Conservation (phyloP, 2,888 invertebrate species). For the Hydroisotoma schaefferi region DNA sequence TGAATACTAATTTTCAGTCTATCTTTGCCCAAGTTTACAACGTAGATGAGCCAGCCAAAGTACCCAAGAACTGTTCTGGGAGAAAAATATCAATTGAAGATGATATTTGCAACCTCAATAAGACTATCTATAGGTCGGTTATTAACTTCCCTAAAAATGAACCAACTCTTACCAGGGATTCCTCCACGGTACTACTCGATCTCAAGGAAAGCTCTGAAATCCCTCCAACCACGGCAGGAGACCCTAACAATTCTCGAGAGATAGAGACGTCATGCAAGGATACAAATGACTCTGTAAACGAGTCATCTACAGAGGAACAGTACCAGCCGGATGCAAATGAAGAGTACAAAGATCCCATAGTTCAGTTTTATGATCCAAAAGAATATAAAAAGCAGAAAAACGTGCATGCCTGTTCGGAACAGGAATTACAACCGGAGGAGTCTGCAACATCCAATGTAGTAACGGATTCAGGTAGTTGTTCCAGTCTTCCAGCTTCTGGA, state of each 20-base stretch:
- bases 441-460: no score
- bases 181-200: neutral
- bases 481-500: no score
- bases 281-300: no score
- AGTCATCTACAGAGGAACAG: no score
- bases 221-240: neutral
- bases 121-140: neutral
- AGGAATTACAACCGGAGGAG: no score
- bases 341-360: no score
- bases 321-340: no score
- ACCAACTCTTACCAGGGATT: neutral
- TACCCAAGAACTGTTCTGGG: neutral
- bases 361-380: no score
- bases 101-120: constrained; percentile 3
- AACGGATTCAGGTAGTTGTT: no score
- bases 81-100: constrained; percentile 9
- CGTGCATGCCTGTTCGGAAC: no score
- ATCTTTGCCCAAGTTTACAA: constrained; percentile 15
- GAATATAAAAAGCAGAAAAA: no score
- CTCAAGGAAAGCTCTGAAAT: neutral
- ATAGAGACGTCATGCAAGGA: neutral
- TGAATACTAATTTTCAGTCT: neutral
- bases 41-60: neutral
- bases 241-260: no score
- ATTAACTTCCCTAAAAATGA: constrained; percentile 7